Base-by-base conservation (phyloP, 2,113 vertebrate species). In the Miniopterus natalensis region DNA sequence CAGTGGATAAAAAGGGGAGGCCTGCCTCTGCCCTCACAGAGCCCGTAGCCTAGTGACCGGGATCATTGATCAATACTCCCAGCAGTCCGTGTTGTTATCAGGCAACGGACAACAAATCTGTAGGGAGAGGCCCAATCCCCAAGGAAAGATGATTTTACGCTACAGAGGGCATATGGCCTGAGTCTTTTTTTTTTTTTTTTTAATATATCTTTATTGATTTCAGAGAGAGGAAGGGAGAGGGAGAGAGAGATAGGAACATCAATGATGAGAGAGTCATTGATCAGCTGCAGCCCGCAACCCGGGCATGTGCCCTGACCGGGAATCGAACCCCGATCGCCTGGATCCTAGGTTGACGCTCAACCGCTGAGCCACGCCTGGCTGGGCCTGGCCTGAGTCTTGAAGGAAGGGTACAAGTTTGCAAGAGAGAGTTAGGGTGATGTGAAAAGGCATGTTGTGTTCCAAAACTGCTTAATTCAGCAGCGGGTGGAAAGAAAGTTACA, bases 21-120 rank as follows among this genome's bases (percentile, higher is more conserved):
- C 14, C 51, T 7, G 40, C 31, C 1, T 6, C 17, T 40, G 29
- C 25, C 53, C 18, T 31, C 31, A 12, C 3, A 21, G 31, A 51
- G 20, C 14, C 74, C 11, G 23, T 2, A 40, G 55, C 13, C 49
- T 70, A 23, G 31, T 71, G 23, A 59, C 1, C 1, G 3, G 5
- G 8, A 68, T 18, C 15, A 3, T 13, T 0, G 0, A 1, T 14
- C 0, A 0, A 1, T n/a, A 59, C 25, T 73, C 68, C 63, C 17
- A 27, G 29, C 0, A 25, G 15, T 23, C 63, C 47, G 36, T 6
- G 7, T 55, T 63, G 8, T 40, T 42, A 66, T 3, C 61, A 21
- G 49, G n/a, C 4, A 17, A 20, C 4, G 8, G 36, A 29, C 27
- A 79, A 78, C n/a, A 93, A 45, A 23, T 3, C 45, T 13, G 5